Evolutionary conservation across 2,797 vertebrate genomes (phyloP), one percentile per base, ranked within the genome.

Genomic region (Scolopax bukidnonensis): DNA sequence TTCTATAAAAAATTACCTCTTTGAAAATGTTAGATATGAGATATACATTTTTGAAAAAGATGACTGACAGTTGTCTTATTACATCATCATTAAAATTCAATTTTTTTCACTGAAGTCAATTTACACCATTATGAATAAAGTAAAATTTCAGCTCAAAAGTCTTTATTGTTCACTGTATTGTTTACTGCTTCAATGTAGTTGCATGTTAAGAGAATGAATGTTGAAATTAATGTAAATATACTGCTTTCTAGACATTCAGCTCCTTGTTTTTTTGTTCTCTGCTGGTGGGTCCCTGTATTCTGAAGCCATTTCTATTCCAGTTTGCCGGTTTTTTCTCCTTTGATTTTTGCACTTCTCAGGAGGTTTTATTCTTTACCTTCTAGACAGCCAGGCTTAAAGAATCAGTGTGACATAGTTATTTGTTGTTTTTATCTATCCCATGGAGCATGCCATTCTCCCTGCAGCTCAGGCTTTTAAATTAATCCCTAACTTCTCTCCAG

Each of bases 391-490:
- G 32, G 59, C 40, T 92, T 87, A 92, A 91, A 87, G 84, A 95
- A 92, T 87, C 54, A 67, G 67, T 73, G 59, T 79, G 63, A 91
- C 74, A 80, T 21, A 65, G 59, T 74, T 90, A 53, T 64, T 74
- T 89, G 82, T 80, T 87, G 47, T 20, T 94, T 94, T 84, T 90
- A 87, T 89, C 83, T 84, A 30, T 82, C 56, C 48, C 21, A 59
- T 30, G 43, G 47, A 84, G 17, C 6, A 2, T 82, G 33, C 63
- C 63, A 65, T 54, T 94, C 83, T 84, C 70, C 69, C 80, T 90
- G 74, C 33, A 84, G 70, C n/a, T 87, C 74, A 73, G 43, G 40
- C n/a, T 94, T 93, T 94, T 73, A 92, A 84, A 93, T 78, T 87
- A 95, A 93, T 67, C 47, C 2, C 0, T 63, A 84, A 69, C 10